Conservation (phyloP, 2,797 vertebrate species). For the Acanthopagrus latus region DNA sequence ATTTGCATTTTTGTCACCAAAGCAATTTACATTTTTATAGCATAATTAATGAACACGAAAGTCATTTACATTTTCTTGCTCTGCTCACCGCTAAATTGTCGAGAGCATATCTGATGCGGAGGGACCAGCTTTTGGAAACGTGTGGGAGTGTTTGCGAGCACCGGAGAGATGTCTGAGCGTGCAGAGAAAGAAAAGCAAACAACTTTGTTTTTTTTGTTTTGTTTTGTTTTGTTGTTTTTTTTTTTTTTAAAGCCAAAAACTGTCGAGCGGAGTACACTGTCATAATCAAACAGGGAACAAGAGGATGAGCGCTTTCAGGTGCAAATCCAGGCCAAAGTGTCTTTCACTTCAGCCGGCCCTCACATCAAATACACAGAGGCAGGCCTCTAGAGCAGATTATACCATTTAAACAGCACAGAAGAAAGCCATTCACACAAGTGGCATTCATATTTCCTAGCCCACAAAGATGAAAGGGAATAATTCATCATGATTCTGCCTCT, state of each 20-base stretch:
- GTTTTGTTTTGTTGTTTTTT: too few species aligned
- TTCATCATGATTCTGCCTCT: constrained; percentile 57
- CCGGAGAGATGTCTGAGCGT: constrained; percentile 52
- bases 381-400: constrained; percentile 75
- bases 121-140: constrained; percentile 58
- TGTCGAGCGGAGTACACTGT: constrained; percentile 49
- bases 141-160: constrained; percentile 64
- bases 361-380: constrained; percentile 79
- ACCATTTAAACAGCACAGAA: constrained; percentile 75
- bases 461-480: constrained; percentile 78
- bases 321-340: constrained; percentile 79
- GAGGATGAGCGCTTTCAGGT: constrained; percentile 75
- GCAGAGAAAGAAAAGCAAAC: constrained; percentile 53
- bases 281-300: constrained; percentile 63
- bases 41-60: constrained; percentile 89
- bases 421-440: constrained; percentile 70
- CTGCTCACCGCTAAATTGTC: constrained; percentile 70
- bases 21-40: constrained; percentile 90
- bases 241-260: constrained; percentile 49
- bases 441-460: constrained; percentile 60
- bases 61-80: constrained; percentile 84
- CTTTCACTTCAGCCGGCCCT: constrained; percentile 67
- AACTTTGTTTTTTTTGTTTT: constrained; percentile 25
- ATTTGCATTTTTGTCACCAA: constrained; percentile 88
- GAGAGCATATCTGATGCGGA: constrained; percentile 69